Evolutionary conservation across 30 jellyfish, hydroid and myxozoan genomes (phyloP).

Genomic region (Rhopilema esculentum): DNA sequence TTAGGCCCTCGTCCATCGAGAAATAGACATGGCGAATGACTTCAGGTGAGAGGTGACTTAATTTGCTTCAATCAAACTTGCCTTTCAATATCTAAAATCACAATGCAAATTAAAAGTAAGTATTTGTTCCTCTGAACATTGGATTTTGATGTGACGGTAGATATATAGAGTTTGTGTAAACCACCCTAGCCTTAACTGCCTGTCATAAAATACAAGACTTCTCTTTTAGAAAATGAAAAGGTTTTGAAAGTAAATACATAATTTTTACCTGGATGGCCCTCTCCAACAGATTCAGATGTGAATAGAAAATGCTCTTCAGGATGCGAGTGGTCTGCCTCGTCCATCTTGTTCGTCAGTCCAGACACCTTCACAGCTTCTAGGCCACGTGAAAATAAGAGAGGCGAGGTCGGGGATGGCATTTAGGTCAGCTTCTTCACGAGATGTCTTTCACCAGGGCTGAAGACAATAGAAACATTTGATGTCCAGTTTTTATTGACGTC

Average conservation of each 20-base stretch:
- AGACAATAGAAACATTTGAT: not conserved
- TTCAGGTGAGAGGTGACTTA: no score
- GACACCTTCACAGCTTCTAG: not conserved
- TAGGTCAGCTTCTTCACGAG: not conserved
- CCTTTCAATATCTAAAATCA: no score
- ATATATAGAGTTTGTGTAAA: no score
- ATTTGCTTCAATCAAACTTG: no score
- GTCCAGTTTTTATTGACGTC: not conserved
- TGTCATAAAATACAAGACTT: no score
- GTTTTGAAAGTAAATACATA: not conserved
- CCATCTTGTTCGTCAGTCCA: conserved; percentile 15
- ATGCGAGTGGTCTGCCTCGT: conserved; percentile 67
- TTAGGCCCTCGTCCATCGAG: no score
- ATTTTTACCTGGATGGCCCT: conserved; percentile 99
- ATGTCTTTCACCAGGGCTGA: not conserved
- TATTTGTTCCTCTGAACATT: no score
- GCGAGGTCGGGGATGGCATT: not conserved
- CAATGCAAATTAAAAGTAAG: no score
- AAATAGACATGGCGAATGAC: no score
- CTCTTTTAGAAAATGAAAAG: no score
- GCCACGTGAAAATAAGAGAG: not conserved
- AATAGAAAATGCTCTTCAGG: conserved; percentile 81
- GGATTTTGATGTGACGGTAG: no score
- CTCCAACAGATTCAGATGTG: conserved; percentile 99
- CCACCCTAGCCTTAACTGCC: no score